phyloP scores from a whole-genome alignment of 2,888 invertebrate species.

The Isoperla grammatica region DNA sequence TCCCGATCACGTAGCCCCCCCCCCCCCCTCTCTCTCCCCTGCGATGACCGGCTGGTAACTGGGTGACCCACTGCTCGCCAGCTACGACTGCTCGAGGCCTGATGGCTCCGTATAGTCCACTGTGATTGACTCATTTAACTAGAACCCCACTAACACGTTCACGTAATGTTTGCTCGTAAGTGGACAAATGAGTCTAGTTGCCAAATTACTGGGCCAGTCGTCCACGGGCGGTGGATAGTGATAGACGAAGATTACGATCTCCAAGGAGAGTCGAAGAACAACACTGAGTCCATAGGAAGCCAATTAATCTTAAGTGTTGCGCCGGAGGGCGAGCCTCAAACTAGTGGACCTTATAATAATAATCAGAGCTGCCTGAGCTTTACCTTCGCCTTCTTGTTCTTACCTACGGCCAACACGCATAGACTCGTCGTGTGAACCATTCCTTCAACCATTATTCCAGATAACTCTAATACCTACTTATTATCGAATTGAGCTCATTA shows the following conservation, averaged over 20 bases:
- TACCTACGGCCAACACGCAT: constrained; percentile 8
- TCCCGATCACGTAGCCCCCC: constrained; percentile 13
- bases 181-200: constrained; percentile 1
- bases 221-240: neutral
- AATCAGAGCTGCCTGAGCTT: constrained; percentile 7
- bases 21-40: neutral
- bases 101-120: neutral
- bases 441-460: neutral
- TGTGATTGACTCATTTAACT: no score
- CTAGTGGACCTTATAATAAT: constrained; percentile 8
- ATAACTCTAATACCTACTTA: constrained; percentile 7
- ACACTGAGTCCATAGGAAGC: constrained; percentile 9
- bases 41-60: constrained; percentile 15
- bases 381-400: constrained; percentile 1
- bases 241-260: constrained; percentile 10
- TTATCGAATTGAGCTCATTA: constrained; percentile 8
- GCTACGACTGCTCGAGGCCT: neutral
- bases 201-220: neutral
- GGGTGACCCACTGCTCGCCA: neutral
- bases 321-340: neutral
- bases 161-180: neutral
- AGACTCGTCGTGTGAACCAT: constrained; percentile 5
- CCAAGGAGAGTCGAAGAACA: neutral
- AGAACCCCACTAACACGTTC: neutral
- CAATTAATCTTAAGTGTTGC: constrained; percentile 16